Conservation (phyloP, 2,888 invertebrate genomes). For the Tethea ocularis region DNA sequence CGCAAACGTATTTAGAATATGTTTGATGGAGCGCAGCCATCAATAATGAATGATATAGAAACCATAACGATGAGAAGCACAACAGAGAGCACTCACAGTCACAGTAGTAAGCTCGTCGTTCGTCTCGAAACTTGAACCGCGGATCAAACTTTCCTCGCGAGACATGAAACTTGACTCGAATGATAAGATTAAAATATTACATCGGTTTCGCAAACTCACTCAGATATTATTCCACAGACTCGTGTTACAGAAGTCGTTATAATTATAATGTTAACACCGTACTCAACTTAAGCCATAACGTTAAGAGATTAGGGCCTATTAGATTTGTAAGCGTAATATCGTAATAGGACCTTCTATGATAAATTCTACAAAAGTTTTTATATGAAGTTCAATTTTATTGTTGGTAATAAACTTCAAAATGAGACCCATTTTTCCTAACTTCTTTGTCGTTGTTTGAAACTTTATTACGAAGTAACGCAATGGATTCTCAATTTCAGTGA, state of each 20-base stretch:
- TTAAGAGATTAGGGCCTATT: constrained; percentile 44
- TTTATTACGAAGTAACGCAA: background rate
- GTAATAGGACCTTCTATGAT: constrained; percentile 19
- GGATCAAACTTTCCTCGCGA: constrained; percentile 74
- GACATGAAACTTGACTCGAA: constrained; percentile 74
- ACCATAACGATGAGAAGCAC: constrained; percentile 27
- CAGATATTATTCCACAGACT: constrained; percentile 54
- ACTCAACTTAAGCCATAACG: constrained; percentile 39
- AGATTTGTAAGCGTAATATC: constrained; percentile 26
- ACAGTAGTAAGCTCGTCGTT: constrained; percentile 62
- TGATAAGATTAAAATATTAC: constrained; percentile 81
- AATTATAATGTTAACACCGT: constrained; percentile 50
- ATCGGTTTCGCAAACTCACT: constrained; percentile 64
- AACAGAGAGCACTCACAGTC: constrained; percentile 43
- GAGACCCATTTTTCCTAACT: constrained; percentile 32
- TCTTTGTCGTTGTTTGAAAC: background rate
- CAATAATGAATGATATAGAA: constrained; percentile 10
- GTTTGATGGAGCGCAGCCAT: constrained; percentile 5
- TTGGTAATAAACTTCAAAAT: constrained; percentile 35
- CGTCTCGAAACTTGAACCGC: constrained; percentile 70
- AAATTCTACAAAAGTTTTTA: constrained; percentile 19
- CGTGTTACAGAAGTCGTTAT: constrained; percentile 50
- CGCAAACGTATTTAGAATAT: background rate
- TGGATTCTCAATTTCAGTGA: background rate
- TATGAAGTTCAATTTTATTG: constrained; percentile 38